These are phyloP conservation scores for Brachionus asplanchnoidis DNA, from an alignment of 1,140 invertebrate genomes.

Conservation along the genomic window DNA sequence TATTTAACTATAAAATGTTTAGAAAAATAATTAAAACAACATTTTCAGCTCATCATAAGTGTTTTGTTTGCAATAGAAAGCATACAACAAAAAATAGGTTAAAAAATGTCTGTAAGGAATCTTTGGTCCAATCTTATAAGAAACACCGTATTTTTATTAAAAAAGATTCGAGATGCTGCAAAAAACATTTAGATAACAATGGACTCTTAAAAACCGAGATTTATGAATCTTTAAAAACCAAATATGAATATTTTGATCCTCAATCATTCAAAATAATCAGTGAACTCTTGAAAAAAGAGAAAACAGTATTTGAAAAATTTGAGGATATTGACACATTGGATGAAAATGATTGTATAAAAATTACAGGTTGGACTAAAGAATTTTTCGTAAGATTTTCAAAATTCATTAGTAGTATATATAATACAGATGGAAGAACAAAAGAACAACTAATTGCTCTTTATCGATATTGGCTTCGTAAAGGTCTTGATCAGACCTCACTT, in stretches of 20 bases:
- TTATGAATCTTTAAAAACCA: conserved; percentile 11
- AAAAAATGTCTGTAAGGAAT: conserved; percentile 7
- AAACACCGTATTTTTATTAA: conserved; percentile 22
- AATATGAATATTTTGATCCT: conserved; percentile 21
- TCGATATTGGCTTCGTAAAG: conserved; percentile 20
- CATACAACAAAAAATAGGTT: conserved; percentile 15
- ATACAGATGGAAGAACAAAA: neutral
- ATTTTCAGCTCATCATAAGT: conserved; percentile 9
- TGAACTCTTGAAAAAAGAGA: neutral
- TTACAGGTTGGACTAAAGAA: conserved; percentile 19
- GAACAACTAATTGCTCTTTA: conserved; percentile 23
- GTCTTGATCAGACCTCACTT: conserved; percentile 2
- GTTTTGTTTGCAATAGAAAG: conserved; percentile 23
- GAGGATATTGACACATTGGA: neutral
- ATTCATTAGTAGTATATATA: conserved; percentile 24
- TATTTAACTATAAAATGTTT: conserved; percentile 1
- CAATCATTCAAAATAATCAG: conserved; percentile 12
- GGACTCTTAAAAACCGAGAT: neutral
- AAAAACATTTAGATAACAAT: conserved; percentile 21
- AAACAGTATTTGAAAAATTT: conserved; percentile 15
- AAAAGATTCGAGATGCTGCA: conserved; percentile 19
- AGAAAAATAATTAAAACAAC: conserved; percentile 18
- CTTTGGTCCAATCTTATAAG: conserved; percentile 3
- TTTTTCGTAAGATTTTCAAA: neutral
- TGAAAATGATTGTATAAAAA: conserved; percentile 5